phyloP scores from a whole-genome alignment of 2,888 invertebrate species.

The Automeris io region DNA sequence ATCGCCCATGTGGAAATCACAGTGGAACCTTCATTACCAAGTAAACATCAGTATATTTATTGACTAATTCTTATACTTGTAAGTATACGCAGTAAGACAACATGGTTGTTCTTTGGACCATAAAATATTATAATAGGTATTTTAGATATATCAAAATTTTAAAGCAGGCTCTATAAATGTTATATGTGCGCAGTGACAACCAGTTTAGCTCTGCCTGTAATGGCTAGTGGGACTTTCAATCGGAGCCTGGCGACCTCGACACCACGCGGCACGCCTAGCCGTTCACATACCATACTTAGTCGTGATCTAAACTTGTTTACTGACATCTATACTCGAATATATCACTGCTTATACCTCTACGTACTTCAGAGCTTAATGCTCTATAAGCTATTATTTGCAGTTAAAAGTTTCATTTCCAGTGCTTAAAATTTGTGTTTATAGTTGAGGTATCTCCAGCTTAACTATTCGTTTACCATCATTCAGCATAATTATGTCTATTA shows the following conservation, averaged over 20 bases:
- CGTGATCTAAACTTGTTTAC: slow-evolving; percentile 63
- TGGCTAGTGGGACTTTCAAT: slow-evolving; percentile 47
- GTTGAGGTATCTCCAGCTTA: too few species aligned
- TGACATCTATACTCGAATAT: slow-evolving; percentile 16
- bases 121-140: background rate
- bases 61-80: too few species aligned
- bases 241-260: slow-evolving; percentile 57
- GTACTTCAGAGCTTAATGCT: background rate
- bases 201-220: slow-evolving; percentile 1
- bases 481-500: too few species aligned
- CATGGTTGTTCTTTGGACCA: background rate
- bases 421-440: too few species aligned
- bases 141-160: background rate
- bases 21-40: too few species aligned
- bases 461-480: too few species aligned
- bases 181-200: slow-evolving; percentile 6
- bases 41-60: too few species aligned
- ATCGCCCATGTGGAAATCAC: too few species aligned
- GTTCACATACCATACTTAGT: slow-evolving; percentile 63
- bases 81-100: too few species aligned
- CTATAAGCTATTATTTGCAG: background rate
- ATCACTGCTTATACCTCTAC: slow-evolving; percentile 5
- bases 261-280: slow-evolving; percentile 45
- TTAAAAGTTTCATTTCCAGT: too few species aligned
- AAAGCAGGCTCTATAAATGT: background rate